phyloP scores from a whole-genome alignment of 2,113 vertebrate genomes.

The Halichoerus grypus region DNA sequence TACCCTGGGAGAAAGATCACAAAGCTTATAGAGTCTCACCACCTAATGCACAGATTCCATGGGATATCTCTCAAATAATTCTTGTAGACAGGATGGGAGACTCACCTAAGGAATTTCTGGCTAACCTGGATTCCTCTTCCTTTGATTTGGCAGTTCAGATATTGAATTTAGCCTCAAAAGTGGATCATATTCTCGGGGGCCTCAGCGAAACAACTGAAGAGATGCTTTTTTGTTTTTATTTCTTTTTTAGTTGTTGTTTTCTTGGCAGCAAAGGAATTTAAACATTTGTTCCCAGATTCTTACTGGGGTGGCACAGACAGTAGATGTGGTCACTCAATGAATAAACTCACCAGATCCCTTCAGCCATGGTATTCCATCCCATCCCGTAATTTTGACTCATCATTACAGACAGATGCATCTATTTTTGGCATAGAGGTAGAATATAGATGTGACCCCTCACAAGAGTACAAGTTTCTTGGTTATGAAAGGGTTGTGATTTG shows the following conservation, averaged over 20 bases:
- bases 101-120: slow-evolving; percentile 34
- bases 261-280: background rate
- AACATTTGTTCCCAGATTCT: background rate
- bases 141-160: slow-evolving; percentile 48
- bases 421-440: background rate
- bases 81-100: background rate
- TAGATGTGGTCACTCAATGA: background rate
- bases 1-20: slow-evolving; percentile 52
- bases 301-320: background rate
- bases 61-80: slow-evolving; percentile 25
- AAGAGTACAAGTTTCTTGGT: background rate
- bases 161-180: slow-evolving; percentile 54
- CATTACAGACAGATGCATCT: background rate
- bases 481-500: background rate
- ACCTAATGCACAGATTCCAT: background rate
- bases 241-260: background rate
- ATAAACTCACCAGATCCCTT: background rate
- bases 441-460: background rate
- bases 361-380: background rate
- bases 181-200: slow-evolving; percentile 22
- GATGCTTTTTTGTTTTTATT: background rate
- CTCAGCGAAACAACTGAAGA: background rate
- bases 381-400: background rate
- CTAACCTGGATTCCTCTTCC: slow-evolving; percentile 52
- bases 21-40: background rate